Conservation (phyloP, 2,113 vertebrate species). For the Eptesicus fuscus region DNA sequence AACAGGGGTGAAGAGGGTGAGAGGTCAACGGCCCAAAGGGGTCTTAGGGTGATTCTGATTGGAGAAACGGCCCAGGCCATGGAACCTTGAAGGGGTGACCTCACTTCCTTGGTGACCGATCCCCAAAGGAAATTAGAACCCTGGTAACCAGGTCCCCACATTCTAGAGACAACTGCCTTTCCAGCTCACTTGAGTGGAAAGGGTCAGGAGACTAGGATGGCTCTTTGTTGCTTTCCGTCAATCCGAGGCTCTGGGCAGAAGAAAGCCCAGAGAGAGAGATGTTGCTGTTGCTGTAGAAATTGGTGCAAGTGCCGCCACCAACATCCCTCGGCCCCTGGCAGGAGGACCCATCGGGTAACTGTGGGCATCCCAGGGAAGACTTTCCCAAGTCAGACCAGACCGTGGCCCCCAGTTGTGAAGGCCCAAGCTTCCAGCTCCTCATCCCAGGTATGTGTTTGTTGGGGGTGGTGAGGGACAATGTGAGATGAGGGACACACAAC, state of each 20-base stretch:
- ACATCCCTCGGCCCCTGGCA: not conserved
- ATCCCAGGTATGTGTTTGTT: not conserved
- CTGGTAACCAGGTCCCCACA: not conserved
- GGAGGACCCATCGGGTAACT: not conserved
- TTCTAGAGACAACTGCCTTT: not conserved
- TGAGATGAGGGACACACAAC: not conserved
- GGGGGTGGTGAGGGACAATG: rapidly evolving
- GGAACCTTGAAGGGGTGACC: not conserved
- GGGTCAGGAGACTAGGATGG: not conserved
- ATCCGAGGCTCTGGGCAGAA: not conserved
- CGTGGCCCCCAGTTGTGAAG: too few relatives aligned
- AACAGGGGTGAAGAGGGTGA: not conserved
- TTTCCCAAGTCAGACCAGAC: rapidly evolving
- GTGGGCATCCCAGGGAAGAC: not conserved
- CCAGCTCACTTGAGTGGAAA: not conserved
- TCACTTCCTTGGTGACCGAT: not conserved
- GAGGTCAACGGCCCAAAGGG: not conserved
- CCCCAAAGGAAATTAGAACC: not conserved
- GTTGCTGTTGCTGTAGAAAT: not conserved
- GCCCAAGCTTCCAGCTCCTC: too few relatives aligned
- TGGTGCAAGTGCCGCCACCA: not conserved
- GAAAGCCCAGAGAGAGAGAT: not conserved
- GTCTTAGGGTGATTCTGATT: too few relatives aligned
- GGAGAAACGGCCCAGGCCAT: not conserved
- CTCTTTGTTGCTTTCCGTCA: rapidly evolving